A percentile compares a stretch with the other conserved stretches of the same genome.
These are phyloP conservation scores for Luffia ferchaultella DNA, from an alignment of 2,888 invertebrate species.

Conservation along the genomic window DNA sequence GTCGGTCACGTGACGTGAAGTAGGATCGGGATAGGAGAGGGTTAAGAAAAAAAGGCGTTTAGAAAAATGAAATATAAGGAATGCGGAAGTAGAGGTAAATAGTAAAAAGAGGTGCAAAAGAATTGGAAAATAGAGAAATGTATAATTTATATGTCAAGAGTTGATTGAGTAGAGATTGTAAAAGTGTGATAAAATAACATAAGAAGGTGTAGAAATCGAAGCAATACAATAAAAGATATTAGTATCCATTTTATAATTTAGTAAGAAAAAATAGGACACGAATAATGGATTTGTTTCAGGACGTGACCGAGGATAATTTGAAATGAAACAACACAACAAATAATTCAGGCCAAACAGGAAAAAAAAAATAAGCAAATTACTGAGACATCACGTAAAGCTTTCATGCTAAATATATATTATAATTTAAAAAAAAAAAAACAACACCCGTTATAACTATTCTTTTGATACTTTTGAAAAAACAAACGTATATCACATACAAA, in stretches of 20 bases:
- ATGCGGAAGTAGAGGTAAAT: conserved; percentile 10
- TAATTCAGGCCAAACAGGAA: neutral
- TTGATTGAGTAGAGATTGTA: no score
- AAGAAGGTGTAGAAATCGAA: neutral
- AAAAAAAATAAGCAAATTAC: neutral
- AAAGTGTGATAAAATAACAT: neutral
- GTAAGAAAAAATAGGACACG: no score
- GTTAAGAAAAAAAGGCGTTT: conserved; percentile 44
- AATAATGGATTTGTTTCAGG: neutral
- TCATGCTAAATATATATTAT: neutral
- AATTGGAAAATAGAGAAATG: no score
- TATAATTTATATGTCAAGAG: no score
- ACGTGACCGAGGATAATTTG: neutral
- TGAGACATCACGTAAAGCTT: neutral
- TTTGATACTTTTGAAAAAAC: neutral
- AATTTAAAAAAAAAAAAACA: no score
- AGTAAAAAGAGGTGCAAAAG: neutral
- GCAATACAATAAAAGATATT: neutral
- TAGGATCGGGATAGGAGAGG: conserved; percentile 18
- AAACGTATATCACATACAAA: neutral
- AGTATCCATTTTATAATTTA: no score
- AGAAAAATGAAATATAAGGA: conserved; percentile 55
- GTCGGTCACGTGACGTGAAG: conserved; percentile 11
- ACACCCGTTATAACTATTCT: no score
- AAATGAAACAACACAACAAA: neutral